These are phyloP conservation scores for Eulemur rufifrons DNA, from an alignment of 2,113 vertebrate species.

Conservation along the genomic window DNA sequence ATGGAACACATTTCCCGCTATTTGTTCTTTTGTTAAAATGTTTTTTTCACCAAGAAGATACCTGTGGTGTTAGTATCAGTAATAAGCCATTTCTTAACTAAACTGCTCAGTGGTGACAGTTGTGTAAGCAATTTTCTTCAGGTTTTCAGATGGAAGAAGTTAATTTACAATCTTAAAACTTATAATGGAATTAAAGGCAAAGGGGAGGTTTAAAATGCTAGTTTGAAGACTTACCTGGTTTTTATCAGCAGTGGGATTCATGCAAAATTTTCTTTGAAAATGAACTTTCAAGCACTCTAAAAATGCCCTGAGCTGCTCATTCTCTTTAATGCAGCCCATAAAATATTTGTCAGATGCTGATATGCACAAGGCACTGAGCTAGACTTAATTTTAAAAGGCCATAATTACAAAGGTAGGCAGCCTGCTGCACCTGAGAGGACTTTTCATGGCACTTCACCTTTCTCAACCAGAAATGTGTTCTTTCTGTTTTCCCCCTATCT, in stretches of 20 bases:
- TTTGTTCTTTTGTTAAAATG: background rate
- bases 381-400: background rate
- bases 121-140: background rate
- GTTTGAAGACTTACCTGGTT: background rate
- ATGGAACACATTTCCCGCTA: background rate
- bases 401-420: background rate
- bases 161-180: background rate
- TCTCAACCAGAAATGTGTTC: background rate
- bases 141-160: background rate
- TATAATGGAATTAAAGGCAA: conserved; percentile 18
- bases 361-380: background rate
- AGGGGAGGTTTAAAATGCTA: background rate
- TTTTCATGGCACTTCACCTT: background rate
- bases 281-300: background rate
- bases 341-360: background rate
- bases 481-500: background rate
- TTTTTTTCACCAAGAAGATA: background rate
- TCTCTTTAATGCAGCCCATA: conserved; percentile 7
- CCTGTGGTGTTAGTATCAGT: background rate
- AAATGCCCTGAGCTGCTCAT: background rate
- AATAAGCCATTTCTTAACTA: conserved; percentile 16
- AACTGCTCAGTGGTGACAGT: background rate
- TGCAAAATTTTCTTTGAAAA: conserved; percentile 37
- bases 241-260: background rate
- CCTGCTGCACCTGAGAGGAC: background rate